These are phyloP conservation scores for Machaerirhynchus nigripectus DNA, from an alignment of 2,113 vertebrate genomes.

Conservation along the genomic window DNA sequence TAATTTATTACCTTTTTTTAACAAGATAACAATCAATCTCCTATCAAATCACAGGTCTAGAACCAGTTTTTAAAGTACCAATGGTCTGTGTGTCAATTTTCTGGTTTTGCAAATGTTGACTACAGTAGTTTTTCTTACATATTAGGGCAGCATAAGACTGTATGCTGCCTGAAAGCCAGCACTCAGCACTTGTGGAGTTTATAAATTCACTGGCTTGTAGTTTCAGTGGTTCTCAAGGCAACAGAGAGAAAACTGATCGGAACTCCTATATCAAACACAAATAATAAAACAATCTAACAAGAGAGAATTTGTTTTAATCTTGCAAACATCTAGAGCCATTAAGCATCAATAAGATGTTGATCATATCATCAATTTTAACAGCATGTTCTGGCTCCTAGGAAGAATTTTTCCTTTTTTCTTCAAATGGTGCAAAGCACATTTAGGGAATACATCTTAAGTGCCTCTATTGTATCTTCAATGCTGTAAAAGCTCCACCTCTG, in stretches of 20 bases:
- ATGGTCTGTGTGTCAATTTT: neutral
- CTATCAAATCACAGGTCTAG: neutral
- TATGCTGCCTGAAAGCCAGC: neutral
- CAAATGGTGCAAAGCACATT: neutral
- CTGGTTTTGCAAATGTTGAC: neutral
- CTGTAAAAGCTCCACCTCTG: neutral
- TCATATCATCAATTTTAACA: neutral
- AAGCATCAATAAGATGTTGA: neutral
- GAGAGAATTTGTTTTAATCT: neutral
- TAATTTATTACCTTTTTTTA: neutral
- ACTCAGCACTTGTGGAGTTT: neutral
- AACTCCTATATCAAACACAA: neutral
- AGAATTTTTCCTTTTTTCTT: neutral
- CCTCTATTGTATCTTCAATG: neutral
- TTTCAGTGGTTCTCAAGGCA: neutral
- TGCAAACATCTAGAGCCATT: neutral
- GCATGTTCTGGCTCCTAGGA: neutral
- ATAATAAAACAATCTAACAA: neutral
- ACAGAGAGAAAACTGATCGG: neutral
- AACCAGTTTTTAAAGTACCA: neutral
- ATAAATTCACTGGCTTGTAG: neutral
- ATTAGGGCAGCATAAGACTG: neutral
- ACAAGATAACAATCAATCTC: neutral
- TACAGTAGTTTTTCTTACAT: neutral
- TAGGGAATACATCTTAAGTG: neutral